These are phyloP conservation scores for Dermatophagoides farinae DNA, from an alignment of 1,140 invertebrate species.

Conservation along the genomic window DNA sequence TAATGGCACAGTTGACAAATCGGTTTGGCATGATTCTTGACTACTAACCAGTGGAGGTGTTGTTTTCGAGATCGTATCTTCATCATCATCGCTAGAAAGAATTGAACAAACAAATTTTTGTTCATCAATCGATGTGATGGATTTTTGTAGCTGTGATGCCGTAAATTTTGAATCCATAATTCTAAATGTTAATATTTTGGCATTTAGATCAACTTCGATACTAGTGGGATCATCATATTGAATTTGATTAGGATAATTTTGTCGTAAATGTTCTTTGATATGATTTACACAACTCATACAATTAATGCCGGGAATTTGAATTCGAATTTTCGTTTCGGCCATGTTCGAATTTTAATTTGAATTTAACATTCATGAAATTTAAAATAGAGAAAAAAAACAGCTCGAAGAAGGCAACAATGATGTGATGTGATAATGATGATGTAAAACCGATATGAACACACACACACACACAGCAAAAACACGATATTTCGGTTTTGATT, in stretches of 20 bases:
- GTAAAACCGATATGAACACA: no score
- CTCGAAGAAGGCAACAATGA: no score
- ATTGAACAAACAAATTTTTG: no score
- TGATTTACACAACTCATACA: slow-evolving; percentile 3
- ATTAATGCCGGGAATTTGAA: neutral
- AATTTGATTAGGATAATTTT: neutral
- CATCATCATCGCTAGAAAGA: no score
- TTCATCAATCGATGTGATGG: no score
- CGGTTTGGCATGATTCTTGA: neutral
- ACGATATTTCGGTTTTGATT: no score
- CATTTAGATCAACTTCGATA: neutral
- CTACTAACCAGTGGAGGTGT: no score
- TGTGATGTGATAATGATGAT: no score
- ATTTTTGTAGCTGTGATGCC: no score
- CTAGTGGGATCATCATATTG: neutral
- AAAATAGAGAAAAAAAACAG: neutral
- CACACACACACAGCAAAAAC: no score
- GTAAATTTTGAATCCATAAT: no score
- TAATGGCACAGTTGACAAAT: neutral
- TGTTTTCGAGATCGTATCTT: no score
- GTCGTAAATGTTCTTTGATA: neutral
- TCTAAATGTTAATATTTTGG: neutral
- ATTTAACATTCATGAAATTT: neutral
- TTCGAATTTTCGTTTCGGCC: neutral
- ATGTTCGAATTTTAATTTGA: neutral